Evolutionary conservation across 1,140 invertebrate genomes (phyloP).

Genomic region (Zaprionus ornatus): DNA sequence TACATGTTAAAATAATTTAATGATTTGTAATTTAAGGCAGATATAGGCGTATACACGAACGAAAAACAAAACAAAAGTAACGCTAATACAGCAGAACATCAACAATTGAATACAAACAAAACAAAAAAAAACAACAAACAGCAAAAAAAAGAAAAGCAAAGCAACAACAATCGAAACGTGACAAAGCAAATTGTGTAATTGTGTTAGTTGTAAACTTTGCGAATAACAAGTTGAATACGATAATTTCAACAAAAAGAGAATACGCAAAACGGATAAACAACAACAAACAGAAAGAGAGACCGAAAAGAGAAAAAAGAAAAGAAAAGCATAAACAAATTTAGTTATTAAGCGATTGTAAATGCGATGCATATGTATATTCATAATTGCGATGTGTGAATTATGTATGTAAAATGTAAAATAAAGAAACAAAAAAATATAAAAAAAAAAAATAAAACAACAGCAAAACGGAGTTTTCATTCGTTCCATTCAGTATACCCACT

Average conservation of each 20-base stretch:
- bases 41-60: slow-evolving; percentile 69
- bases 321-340: slow-evolving; percentile 74
- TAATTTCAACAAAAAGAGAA: slow-evolving; percentile 48
- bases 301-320: slow-evolving; percentile 59
- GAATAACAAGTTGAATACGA: slow-evolving; percentile 41
- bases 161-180: slow-evolving; percentile 58
- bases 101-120: slow-evolving; percentile 45
- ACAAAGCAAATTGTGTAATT: slow-evolving; percentile 70
- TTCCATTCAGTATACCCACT: neutral
- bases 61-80: slow-evolving; percentile 43
- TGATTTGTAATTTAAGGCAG: slow-evolving; percentile 76
- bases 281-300: slow-evolving; percentile 33
- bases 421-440: slow-evolving; percentile 79
- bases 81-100: slow-evolving; percentile 27
- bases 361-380: slow-evolving; percentile 69
- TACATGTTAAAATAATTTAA: slow-evolving; percentile 82
- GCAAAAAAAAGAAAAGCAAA: slow-evolving; percentile 11
- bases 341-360: slow-evolving; percentile 74
- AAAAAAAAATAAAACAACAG: slow-evolving; percentile 52
- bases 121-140: slow-evolving; percentile 24
- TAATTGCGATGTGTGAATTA: slow-evolving; percentile 73
- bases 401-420: slow-evolving; percentile 81
- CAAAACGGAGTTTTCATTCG: slow-evolving; percentile 7
- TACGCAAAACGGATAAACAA: slow-evolving; percentile 3
- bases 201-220: slow-evolving; percentile 49